These are phyloP conservation scores for Caranx melampygus DNA, from an alignment of 2,113 vertebrate species.

Conservation along the genomic window DNA sequence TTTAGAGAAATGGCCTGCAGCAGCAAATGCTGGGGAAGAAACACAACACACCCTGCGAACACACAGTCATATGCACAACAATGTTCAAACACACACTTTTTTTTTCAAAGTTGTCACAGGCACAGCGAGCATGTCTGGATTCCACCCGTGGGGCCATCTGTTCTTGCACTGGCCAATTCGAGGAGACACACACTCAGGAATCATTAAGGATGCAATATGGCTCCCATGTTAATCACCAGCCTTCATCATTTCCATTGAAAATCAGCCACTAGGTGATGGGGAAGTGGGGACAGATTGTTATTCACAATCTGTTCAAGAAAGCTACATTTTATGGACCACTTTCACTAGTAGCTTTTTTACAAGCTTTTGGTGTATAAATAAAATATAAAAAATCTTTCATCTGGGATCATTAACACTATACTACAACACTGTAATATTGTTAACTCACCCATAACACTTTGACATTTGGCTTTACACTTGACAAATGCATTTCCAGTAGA, in stretches of 20 bases:
- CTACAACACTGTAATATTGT: not conserved
- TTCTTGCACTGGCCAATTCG: conserved; percentile 43
- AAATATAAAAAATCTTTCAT: not conserved
- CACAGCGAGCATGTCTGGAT: conserved; percentile 50
- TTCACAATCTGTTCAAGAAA: conserved; percentile 40
- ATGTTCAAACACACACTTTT: conserved; percentile 26
- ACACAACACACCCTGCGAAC: conserved; percentile 13
- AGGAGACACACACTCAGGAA: conserved; percentile 60
- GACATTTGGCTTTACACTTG: not conserved
- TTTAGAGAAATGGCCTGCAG: conserved; percentile 44
- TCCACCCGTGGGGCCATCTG: conserved; percentile 67
- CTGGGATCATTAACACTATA: not conserved
- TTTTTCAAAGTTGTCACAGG: conserved; percentile 63
- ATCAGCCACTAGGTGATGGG: conserved; percentile 30
- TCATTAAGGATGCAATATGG: conserved; percentile 63
- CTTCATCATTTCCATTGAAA: conserved; percentile 45
- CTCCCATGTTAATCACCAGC: conserved; percentile 55
- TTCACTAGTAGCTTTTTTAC: conserved; percentile 1
- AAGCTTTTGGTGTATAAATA: not conserved
- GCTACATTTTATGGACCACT: conserved; percentile 23
- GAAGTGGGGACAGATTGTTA: conserved; percentile 30
- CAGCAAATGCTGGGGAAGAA: conserved; percentile 47
- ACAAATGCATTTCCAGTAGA: not conserved
- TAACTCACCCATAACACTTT: not conserved
- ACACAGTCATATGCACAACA: conserved; percentile 17